These are phyloP conservation scores for Hanleya hanleyi DNA, from an alignment of 2,888 invertebrate genomes.

Conservation along the genomic window DNA sequence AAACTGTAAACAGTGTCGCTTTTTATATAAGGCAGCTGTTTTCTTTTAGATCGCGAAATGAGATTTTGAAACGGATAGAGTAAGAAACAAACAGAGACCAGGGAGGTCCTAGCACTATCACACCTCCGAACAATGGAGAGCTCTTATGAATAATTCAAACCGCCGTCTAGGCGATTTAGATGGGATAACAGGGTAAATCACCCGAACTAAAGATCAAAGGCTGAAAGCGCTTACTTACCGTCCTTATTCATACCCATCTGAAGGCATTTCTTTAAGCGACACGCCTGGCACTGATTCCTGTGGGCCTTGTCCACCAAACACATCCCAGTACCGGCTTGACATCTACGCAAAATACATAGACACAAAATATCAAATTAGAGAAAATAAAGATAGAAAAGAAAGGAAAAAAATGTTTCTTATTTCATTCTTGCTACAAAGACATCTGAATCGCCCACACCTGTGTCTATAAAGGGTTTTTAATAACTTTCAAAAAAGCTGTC, in stretches of 20 bases:
- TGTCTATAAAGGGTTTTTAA: background rate
- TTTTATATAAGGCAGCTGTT: background rate
- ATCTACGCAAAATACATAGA: constrained; percentile 78
- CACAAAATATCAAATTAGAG: background rate
- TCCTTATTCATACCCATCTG: constrained; percentile 99
- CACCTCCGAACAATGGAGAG: constrained; percentile 5
- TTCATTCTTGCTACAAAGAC: background rate
- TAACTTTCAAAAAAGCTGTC: too few species aligned
- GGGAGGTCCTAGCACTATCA: constrained; percentile 5
- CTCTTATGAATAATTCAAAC: constrained; percentile 7
- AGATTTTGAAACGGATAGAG: background rate
- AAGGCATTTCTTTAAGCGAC: constrained; percentile 97
- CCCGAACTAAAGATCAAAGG: constrained; percentile 7
- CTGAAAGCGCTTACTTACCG: constrained; percentile 81
- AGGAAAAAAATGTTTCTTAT: background rate
- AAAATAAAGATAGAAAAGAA: background rate
- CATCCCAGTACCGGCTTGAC: constrained; percentile 98
- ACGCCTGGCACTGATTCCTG: constrained; percentile 99
- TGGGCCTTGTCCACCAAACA: constrained; percentile 99
- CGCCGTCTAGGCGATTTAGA: constrained; percentile 7
- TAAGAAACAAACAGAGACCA: constrained; percentile 1
- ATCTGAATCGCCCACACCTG: background rate
- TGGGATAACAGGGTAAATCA: background rate
- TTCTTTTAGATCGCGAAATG: background rate
- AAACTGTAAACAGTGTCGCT: background rate